Evolutionary conservation across 92 coral and sea anemone species (phyloP).

Genomic region (Epizoanthus ramosus): DNA sequence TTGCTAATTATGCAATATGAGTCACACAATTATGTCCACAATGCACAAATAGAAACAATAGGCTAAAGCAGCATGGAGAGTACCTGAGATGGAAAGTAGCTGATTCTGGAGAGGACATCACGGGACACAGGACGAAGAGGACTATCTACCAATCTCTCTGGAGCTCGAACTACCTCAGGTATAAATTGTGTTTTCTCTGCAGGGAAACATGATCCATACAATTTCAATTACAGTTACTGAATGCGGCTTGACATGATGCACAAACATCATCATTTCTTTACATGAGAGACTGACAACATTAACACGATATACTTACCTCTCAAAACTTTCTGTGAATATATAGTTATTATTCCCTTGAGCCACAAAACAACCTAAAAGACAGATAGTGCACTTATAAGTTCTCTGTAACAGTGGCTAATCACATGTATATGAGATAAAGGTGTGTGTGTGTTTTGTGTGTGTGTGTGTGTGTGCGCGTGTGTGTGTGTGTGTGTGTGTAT

Average conservation of each 20-base stretch:
- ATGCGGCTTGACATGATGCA: neutral
- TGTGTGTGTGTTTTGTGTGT: too few species aligned
- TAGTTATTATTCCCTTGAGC: slow-evolving; percentile 79
- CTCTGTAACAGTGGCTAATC: too few species aligned
- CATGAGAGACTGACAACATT: too few species aligned
- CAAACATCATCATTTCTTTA: neutral
- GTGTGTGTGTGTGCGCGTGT: too few species aligned
- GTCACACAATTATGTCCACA: too few species aligned
- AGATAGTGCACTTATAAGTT: neutral
- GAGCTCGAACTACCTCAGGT: slow-evolving; percentile 75
- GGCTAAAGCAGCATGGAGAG: neutral
- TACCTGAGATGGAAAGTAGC: slow-evolving; percentile 87
- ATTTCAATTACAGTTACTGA: neutral
- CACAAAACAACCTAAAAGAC: slow-evolving; percentile 82
- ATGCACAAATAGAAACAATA: too few species aligned
- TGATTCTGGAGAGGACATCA: slow-evolving; percentile 80
- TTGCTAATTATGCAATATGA: too few species aligned
- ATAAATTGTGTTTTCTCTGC: slow-evolving; percentile 77
- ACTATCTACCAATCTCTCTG: slow-evolving; percentile 76
- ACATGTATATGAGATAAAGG: too few species aligned
- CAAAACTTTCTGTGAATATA: slow-evolving; percentile 79
- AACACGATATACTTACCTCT: slow-evolving; percentile 61
- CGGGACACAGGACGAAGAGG: slow-evolving; percentile 87
- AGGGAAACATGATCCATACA: neutral
- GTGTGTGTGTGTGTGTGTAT: too few species aligned